Percentiles rank a stretch among this genome's conserved stretches.
Conservation (phyloP, 2,113 vertebrate species). For the Thalassoma bifasciatum region DNA sequence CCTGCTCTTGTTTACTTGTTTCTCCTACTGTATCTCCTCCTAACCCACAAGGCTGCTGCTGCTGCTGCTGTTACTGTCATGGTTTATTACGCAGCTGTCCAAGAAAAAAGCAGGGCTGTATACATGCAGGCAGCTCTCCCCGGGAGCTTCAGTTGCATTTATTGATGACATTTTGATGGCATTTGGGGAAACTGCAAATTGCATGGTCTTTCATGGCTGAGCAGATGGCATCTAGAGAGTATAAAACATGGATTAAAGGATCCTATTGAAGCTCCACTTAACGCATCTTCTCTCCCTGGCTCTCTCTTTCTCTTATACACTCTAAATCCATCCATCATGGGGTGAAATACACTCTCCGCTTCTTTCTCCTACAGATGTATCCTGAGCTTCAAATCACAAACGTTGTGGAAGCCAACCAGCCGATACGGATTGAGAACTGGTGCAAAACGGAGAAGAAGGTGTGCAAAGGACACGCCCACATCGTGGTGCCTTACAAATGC, state of each 20-base stretch:
- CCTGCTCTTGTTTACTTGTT: slow-evolving; percentile 27
- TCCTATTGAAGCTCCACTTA: slow-evolving; percentile 46
- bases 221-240: slow-evolving; percentile 66
- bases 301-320: background rate
- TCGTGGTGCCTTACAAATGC: slow-evolving; percentile 95
- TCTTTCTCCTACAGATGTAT: slow-evolving; percentile 87
- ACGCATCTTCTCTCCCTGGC: background rate
- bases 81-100: slow-evolving; percentile 41
- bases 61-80: slow-evolving; percentile 28
- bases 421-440: slow-evolving; percentile 93
- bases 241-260: slow-evolving; percentile 53
- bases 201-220: slow-evolving; percentile 57
- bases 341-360: background rate
- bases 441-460: slow-evolving; percentile 93
- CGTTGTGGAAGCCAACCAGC: slow-evolving; percentile 94
- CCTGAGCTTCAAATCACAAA: slow-evolving; percentile 97
- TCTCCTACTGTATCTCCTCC: slow-evolving; percentile 26
- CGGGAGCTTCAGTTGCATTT: slow-evolving; percentile 53
- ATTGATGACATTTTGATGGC: slow-evolving; percentile 75
- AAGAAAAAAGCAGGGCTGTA: slow-evolving; percentile 24
- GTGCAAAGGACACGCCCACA: slow-evolving; percentile 91
- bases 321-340: background rate
- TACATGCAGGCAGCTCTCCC: slow-evolving; percentile 26
- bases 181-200: slow-evolving; percentile 64
- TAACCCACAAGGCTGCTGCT: slow-evolving; percentile 23